Percentiles rank a stretch among this genome's conserved stretches.
Evolutionary conservation across 2,113 vertebrate genomes (phyloP).

Genomic region (Pampusana beccarii): DNA sequence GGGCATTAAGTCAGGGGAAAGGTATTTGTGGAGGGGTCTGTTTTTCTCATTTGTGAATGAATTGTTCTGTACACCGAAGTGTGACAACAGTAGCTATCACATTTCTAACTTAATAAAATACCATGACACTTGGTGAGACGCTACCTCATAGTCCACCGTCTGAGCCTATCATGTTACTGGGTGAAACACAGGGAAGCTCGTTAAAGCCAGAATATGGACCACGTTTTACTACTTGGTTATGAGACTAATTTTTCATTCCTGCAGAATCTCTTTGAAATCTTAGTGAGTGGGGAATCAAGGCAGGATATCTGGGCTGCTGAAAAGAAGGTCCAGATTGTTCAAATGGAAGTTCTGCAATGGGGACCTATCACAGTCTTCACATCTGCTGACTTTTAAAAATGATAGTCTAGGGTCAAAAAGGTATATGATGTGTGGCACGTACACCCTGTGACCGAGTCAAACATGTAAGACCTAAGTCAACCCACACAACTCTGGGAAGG

Average conservation of each 20-base stretch:
- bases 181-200: constrained; percentile 20
- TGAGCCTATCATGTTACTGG: constrained; percentile 69
- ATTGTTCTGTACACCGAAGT: constrained; percentile 73
- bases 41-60: constrained; percentile 78
- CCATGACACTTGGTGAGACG: constrained; percentile 75
- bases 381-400: neutral
- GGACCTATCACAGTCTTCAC: neutral
- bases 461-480: neutral
- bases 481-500: neutral
- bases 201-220: neutral
- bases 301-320: constrained; percentile 17
- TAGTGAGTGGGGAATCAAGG: neutral
- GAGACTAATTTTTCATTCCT: constrained; percentile 4
- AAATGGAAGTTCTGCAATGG: neutral
- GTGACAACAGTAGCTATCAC: constrained; percentile 80
- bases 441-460: neutral
- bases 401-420: neutral
- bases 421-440: neutral
- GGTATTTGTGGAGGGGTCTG: constrained; percentile 74
- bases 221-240: neutral
- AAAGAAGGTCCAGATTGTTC: neutral
- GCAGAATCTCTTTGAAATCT: neutral
- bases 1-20: constrained; percentile 69
- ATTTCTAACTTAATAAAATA: constrained; percentile 79
- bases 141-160: constrained; percentile 79